A percentile compares a stretch with the other conserved stretches of the same genome.
Evolutionary conservation across 2,113 vertebrate genomes (phyloP).

Genomic region (Chlamydotis undulata): DNA sequence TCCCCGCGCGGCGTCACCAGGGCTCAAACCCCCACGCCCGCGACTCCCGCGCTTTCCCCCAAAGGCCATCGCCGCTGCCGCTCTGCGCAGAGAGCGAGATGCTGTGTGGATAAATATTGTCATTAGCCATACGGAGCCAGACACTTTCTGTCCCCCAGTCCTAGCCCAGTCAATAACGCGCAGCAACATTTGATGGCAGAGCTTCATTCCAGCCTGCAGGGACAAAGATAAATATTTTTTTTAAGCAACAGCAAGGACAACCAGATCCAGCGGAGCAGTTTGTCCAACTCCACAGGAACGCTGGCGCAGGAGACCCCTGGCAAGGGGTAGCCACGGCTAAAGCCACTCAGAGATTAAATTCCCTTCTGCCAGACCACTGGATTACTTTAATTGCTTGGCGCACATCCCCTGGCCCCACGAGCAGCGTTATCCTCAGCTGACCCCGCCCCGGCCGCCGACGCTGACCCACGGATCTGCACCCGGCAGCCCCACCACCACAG

Average conservation of each 20-base stretch:
- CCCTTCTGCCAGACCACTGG: background rate
- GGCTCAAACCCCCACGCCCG: rapidly evolving
- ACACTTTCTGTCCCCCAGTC: background rate
- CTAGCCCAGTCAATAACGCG: background rate
- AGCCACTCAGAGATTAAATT: background rate
- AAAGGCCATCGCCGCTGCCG: rapidly evolving
- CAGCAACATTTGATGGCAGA: background rate
- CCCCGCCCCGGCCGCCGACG: rapidly evolving
- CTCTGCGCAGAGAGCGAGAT: background rate
- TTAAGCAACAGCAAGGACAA: background rate
- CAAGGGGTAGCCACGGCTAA: background rate
- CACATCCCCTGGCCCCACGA: rapidly evolving
- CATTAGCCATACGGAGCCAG: rapidly evolving
- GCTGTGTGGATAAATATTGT: rapidly evolving
- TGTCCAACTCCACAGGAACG: background rate
- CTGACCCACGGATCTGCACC: rapidly evolving
- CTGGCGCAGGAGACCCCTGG: background rate
- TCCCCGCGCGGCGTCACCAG: background rate
- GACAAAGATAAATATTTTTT: background rate
- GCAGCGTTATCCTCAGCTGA: background rate
- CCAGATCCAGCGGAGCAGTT: background rate
- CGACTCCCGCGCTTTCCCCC: rapidly evolving
- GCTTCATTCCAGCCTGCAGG: background rate
- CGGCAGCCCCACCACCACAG: background rate
- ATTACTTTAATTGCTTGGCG: background rate